Base-by-base conservation (phyloP, 2,797 vertebrate genomes). In the Alectoris magna region DNA sequence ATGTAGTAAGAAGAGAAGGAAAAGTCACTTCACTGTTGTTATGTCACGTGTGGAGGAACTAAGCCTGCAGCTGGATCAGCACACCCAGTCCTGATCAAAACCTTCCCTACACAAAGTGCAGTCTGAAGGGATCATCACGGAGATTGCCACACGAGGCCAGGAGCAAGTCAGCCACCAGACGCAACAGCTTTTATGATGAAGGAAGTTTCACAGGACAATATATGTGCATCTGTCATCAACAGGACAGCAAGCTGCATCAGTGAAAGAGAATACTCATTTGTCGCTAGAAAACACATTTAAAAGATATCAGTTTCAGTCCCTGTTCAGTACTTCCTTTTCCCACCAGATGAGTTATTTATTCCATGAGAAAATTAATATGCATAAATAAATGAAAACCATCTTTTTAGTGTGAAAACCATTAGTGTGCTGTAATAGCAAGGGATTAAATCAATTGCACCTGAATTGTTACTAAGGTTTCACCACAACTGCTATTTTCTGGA, bases 311-410 rank as follows among this genome's bases (percentile, higher is more conserved):
- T 84, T 95, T 95, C 79, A 64, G 59, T 92, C 72, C 43, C 75
- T 88, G 49, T 46, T 86, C 66, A 62, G 4, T 87, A 72, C 58
- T 88, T 14, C 36, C 8, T 10, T 14, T 58, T 90, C 56, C 69
- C 71, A 84, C 56, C 46, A 90, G 89, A 85, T 26, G 83, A 85
- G 66, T 17, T 67, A 41, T 48, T 90, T 83, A 83, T 79, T 87
- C 24, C 51, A 53, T 46, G 14, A 27, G 36, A 69, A 59, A 73
- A 68, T 46, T 6, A 51, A 68, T 86, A 87, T 17, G 74, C 76
- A 39, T 62, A 87, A 68, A 90, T 90, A 93, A 95, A 94, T 95
- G 63, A 92, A 93, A 93, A 83, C 27, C 43, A 64, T 18, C 69
- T 76, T 90, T 95, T 95, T 71, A 53, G 34, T 55, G 27, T 31